phyloP scores from a whole-genome alignment of 2,113 vertebrate genomes.

The Syngnathus scovelli region DNA sequence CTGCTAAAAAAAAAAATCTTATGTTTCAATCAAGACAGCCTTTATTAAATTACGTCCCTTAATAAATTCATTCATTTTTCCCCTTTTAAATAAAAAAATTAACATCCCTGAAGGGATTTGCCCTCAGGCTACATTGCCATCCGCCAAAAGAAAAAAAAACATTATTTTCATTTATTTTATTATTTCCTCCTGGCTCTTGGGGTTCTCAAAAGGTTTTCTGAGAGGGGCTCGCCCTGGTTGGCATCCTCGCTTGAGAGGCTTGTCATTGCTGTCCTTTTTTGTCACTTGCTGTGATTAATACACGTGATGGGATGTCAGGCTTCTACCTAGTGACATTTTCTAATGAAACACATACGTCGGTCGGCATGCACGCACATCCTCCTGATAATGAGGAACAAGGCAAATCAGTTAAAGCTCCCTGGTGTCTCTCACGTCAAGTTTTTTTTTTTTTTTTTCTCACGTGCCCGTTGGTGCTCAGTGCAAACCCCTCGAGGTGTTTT shows the following conservation, averaged over 20 bases:
- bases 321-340: conserved; percentile 41
- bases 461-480: conserved; percentile 23
- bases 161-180: too few relatives aligned
- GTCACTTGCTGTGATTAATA: conserved; percentile 39
- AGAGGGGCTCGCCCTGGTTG: too few relatives aligned
- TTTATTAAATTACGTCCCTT: background rate
- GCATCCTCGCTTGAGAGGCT: too few relatives aligned
- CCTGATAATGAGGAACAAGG: conserved; percentile 39
- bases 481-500: conserved; percentile 40
- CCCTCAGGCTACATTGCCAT: conserved; percentile 8
- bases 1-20: conserved; percentile 9
- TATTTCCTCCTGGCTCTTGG: too few relatives aligned
- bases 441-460: conserved; percentile 15
- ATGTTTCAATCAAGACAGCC: too few relatives aligned
- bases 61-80: background rate
- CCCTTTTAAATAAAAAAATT: background rate
- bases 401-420: conserved; percentile 46
- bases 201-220: too few relatives aligned
- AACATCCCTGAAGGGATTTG: conserved; percentile 1
- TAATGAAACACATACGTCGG: conserved; percentile 48
- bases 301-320: conserved; percentile 36
- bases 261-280: conserved; percentile 9
- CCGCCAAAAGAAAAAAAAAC: too few relatives aligned
- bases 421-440: conserved; percentile 34
- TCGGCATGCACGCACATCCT: too few relatives aligned